Conservation (phyloP, 2,888 invertebrate species). For the Cephus nigrinus region DNA sequence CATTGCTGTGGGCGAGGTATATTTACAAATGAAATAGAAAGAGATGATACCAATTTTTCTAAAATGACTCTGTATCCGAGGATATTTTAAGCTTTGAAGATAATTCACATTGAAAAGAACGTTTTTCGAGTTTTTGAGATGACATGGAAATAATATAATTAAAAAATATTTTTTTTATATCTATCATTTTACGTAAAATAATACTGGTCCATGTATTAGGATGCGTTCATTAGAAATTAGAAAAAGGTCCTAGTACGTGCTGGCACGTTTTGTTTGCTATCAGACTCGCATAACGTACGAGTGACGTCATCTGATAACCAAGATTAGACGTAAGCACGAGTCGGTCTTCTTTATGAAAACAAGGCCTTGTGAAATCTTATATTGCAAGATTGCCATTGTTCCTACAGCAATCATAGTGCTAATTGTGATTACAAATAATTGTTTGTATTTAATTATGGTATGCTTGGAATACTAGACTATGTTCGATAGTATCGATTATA, state of each 20-base stretch:
- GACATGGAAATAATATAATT: neutral
- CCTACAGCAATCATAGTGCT: neutral
- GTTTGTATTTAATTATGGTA: neutral
- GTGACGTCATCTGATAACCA: slow-evolving; percentile 1
- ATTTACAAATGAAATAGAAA: neutral
- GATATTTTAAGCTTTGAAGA: neutral
- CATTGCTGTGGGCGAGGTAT: neutral
- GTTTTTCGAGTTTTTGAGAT: neutral
- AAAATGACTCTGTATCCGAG: neutral
- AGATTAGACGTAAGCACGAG: neutral
- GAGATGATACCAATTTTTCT: neutral
- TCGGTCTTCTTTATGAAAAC: neutral
- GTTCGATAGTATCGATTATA: neutral
- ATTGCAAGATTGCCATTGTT: neutral
- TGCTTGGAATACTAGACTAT: neutral
- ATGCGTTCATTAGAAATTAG: neutral
- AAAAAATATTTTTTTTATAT: too few relatives aligned
- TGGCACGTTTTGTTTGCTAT: neutral
- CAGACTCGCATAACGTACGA: neutral
- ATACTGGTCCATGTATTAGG: neutral
- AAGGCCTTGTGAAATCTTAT: neutral
- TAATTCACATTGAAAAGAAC: neutral
- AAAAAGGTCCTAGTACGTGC: neutral
- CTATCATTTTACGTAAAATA: neutral
- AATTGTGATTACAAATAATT: neutral